Conservation (phyloP, 30 jellyfish, hydroid and myxozoan genomes). For the Cassiopea andromeda region DNA sequence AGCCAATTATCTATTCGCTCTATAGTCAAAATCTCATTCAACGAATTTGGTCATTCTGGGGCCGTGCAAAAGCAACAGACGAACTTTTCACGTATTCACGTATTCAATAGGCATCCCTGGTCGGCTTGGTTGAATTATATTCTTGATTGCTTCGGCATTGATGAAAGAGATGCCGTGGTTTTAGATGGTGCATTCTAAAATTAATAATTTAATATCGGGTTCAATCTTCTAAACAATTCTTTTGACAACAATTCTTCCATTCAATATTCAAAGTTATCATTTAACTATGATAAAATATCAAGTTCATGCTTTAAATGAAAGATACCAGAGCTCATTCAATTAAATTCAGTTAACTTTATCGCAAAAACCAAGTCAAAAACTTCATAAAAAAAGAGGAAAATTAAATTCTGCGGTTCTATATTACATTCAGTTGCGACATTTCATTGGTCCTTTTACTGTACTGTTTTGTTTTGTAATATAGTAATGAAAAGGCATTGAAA, state of each 20-base stretch:
- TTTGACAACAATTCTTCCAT: not conserved
- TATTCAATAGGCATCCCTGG: not conserved
- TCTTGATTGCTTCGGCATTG: not conserved
- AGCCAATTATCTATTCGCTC: too few species aligned
- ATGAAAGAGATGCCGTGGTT: not conserved
- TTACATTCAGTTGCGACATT: not conserved
- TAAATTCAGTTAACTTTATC: not conserved
- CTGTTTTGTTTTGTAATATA: not conserved
- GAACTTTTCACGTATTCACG: too few species aligned
- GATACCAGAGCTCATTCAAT: not conserved
- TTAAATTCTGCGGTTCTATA: not conserved
- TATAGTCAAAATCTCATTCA: too few species aligned
- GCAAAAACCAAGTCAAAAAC: not conserved
- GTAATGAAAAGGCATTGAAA: not conserved
- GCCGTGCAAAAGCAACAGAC: too few species aligned
- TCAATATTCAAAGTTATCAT: not conserved
- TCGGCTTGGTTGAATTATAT: not conserved
- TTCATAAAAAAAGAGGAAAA: too few species aligned
- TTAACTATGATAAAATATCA: not conserved
- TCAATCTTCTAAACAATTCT: not conserved
- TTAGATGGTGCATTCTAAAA: not conserved
- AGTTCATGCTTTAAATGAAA: not conserved
- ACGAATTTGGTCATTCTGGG: too few species aligned
- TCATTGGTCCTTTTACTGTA: not conserved
- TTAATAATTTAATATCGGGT: conserved; percentile 1